phyloP scores from a whole-genome alignment of 2,888 invertebrate species.

The Spialia ferax region DNA sequence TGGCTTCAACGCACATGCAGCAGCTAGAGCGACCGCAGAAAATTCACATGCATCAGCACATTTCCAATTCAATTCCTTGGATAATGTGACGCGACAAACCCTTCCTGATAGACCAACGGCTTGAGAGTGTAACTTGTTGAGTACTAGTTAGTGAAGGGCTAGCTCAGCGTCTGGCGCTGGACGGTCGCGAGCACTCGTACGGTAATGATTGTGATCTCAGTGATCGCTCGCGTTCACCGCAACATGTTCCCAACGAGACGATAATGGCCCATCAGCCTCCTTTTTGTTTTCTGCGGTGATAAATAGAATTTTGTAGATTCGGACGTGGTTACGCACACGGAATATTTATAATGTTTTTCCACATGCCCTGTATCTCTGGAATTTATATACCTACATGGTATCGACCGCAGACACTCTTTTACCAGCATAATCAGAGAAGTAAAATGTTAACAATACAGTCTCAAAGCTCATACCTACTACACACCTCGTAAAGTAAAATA shows the following conservation, averaged over 20 bases:
- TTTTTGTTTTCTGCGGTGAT: conserved; percentile 72
- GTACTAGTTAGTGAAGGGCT: conserved; percentile 61
- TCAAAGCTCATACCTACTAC: too few species aligned
- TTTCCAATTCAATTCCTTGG: conserved; percentile 71
- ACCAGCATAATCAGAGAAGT: too few species aligned
- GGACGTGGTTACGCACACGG: conserved; percentile 50
- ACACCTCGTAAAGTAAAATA: too few species aligned
- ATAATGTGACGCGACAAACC: conserved; percentile 75
- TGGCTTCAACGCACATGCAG: conserved; percentile 72
- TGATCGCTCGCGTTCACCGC: conserved; percentile 75
- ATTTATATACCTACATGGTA: background rate
- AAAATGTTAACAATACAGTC: too few species aligned
- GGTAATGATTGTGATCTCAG: conserved; percentile 77
- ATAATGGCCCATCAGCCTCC: conserved; percentile 71
- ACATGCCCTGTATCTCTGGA: background rate
- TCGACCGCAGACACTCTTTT: too few species aligned
- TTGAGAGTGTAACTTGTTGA: conserved; percentile 54
- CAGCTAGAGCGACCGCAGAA: conserved; percentile 73
- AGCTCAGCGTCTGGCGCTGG: conserved; percentile 65
- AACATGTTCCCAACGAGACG: conserved; percentile 80
- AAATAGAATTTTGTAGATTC: conserved; percentile 64
- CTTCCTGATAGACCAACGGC: conserved; percentile 66
- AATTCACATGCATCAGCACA: conserved; percentile 73
- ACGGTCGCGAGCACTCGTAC: conserved; percentile 59
- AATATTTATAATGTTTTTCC: conserved; percentile 15